Conservation (phyloP, 2,113 vertebrate species). For the Ranitomeya variabilis region DNA sequence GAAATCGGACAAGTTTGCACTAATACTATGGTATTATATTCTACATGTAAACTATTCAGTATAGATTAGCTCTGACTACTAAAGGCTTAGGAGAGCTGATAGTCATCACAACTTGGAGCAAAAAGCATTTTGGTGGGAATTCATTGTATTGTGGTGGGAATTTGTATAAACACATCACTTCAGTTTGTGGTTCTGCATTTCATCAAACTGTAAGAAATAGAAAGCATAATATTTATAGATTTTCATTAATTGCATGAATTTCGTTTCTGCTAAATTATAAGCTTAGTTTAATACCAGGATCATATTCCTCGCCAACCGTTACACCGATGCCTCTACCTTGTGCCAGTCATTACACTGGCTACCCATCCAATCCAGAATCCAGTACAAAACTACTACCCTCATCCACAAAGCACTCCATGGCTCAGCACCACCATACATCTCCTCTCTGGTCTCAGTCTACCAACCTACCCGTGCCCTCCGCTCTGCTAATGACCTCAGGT, state of each 20-base stretch:
- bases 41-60: neutral
- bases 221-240: conserved; percentile 28
- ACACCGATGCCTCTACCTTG: too few species aligned
- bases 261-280: neutral
- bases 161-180: conserved; percentile 27
- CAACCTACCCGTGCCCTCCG: too few species aligned
- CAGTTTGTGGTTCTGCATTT: conserved; percentile 27
- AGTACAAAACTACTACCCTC: too few species aligned
- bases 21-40: neutral
- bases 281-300: conserved; percentile 4
- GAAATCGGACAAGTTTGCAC: neutral
- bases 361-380: too few species aligned
- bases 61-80: conserved; percentile 21
- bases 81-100: neutral
- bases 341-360: too few species aligned
- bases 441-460: too few species aligned
- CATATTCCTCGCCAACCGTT: too few species aligned
- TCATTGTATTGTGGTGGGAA: conserved; percentile 1
- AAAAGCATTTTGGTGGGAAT: neutral
- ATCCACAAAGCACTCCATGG: too few species aligned
- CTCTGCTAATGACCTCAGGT: too few species aligned
- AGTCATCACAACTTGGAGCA: neutral
- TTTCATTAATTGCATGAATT: neutral
- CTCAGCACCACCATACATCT: too few species aligned
- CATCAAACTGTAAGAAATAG: conserved; percentile 11